Base-by-base conservation (phyloP, 2,888 invertebrate genomes). In the Orthosia gracilis region DNA sequence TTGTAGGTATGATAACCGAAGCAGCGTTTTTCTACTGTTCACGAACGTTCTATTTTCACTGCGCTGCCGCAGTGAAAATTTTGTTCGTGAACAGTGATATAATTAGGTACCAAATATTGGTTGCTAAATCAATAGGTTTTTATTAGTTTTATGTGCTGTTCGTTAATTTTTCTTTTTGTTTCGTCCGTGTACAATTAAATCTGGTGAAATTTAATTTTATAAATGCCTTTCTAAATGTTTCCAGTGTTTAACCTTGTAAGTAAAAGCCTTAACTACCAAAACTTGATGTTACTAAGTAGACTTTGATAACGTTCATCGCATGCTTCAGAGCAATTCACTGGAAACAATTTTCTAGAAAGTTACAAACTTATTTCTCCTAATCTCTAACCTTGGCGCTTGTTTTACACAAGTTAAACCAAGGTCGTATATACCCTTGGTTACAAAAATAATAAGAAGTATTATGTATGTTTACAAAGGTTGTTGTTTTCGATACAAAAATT, bases 361-460 rank as follows among this genome's bases (percentile, higher is more conserved):
- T 57, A 26, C 52, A 23, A 75, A 80, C 47, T 72, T 72, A 65
- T 73, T 80, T 75, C 65, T 76, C 26, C 21, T 80, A 76, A 82
- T 80, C 54, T 75, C 26, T 62, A 58, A 76, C 84, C 82, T 83
- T 82, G 71, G 4, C 31, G 58, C 55, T 68, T 70, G 64, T 68
- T 64, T 58, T 62, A 63, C 23, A 63, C 11, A 64, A 63, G 52
- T 74, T 57, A 64, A 66, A 15, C 23, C 45, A 72, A 58, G 67
- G 69, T 69, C 73, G 68, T 54, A 47, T 31, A 11, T 68, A 40
- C 21, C 45, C 21, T 79, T 83, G 23, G 69, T 68, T 73, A 58
- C 59, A 12, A 57, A 65, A 64, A 63, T 67, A 80, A 66, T 26
- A 45, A 67, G 40, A 5, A n/a, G 18, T 47, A 50, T 21, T 47